Evolutionary conservation across 2,888 invertebrate genomes (phyloP), one percentile per base, ranked within the genome.

Genomic region (Sylvicola fuscatus): DNA sequence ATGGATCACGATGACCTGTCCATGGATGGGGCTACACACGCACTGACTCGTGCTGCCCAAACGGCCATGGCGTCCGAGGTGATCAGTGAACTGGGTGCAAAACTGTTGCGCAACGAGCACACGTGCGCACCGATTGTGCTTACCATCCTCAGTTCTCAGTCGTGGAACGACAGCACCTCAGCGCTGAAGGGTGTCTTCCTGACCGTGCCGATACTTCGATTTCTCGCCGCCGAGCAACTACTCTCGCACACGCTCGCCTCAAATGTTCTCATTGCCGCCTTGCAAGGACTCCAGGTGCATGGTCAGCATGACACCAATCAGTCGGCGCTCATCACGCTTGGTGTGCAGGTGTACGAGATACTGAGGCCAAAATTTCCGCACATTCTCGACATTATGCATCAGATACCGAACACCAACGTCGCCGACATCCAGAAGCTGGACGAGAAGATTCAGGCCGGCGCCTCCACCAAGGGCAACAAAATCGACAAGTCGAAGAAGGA

Each of bases 221-320:
- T 70, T 47, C 58, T 83, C 39, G 68, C 73, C 28, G 54, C 62
- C 2, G 71, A 72, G 46, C 66, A 66, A 46, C 64, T 68, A 47
- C 56, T 80, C 44, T 72, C 65, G 44, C 67, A 67, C 42, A 70
- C 68, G 42, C 70, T 76, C 55, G 78, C 78, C 1, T 64, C 68
- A 1, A 72, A 79, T 46, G 74, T 84, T 33, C 74, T 87, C 56
- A 71, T 73, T 1, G 73, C 79, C 2, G 72, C 84, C 42, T 62
- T 86, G 39, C 72, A 72, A 44, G 87, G 84, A 33, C 64, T 92
- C 41, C 78, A 84, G 42, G 62, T 77, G 40, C 86, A 90, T 51
- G 92, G 92, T 0, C 83, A 89, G 50, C 89, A 90, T 53, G 90
- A 90, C 47, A 74, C 79, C 10, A 83, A 83, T 61, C 84, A 82